Base-by-base conservation (phyloP, 2,113 vertebrate genomes). In the Rissa tridactyla region DNA sequence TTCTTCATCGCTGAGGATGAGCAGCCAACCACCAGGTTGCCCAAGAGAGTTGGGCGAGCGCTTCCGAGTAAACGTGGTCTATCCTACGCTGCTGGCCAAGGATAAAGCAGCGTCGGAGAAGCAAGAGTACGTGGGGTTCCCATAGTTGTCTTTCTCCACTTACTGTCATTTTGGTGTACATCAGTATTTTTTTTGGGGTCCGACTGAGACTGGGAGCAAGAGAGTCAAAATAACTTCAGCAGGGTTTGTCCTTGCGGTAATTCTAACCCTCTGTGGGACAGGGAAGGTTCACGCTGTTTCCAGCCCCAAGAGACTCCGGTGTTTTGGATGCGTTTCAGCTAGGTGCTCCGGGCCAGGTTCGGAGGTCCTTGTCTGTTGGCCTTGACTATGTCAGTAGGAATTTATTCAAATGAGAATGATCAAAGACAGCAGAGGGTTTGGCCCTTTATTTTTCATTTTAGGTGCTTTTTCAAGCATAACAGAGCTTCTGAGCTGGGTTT, bases 381-480 rank as follows among this genome's bases (percentile, higher is more conserved):
- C 93, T 86, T 64, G 85, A 85, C 89, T 83, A 3, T 83, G 94
- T 94, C 96, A 80, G 91, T 62, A 80, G 91, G 86, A 95, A 86
- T 96, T 96, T 94, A 96, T 95, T 95, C 92, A 93, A 93, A 94
- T 95, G 91, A 82, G 84, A 78, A 46, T 95, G 94, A 96, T 95
- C 91, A 96, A 97, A 94, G 89, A 77, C 89, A 64, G 22, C 34
- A 23, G 83, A 23, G 83, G 69, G 69, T 92, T 96, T 95, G 95
- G 95, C 80, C 72, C 83, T 92, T 91, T 89, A 84, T 86, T 96
- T 96, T 97, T 96, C 64, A 88, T 96, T 96, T 96, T 93, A 90
- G 87, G 68, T 97, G 87, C 71, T 95, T 96, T 96, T 97, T 96
- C 91, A 96, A 97, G 91, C 94, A 97, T 94, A 92, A 93, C 87